Base-by-base conservation (phyloP, 2,113 vertebrate species). In the Pithys albifrons region DNA sequence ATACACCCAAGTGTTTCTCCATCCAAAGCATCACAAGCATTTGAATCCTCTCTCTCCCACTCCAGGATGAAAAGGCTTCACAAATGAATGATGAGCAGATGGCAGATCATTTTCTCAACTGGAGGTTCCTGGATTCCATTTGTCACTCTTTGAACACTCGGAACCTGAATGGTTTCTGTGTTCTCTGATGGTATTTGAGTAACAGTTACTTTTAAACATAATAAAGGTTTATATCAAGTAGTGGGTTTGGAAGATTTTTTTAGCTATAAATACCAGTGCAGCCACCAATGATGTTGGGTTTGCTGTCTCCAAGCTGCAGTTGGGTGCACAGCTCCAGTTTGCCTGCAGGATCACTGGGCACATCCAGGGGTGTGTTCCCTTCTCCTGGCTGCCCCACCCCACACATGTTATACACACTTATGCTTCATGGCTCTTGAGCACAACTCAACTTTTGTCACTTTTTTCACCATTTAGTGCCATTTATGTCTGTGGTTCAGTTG, bases 91-190 rank as follows among this genome's bases (percentile, higher is more conserved):
- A 62, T 1, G 31, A 96, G 96, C 87, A 95, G 93, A 88, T 91
- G 87, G 81, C 67, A 55, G 93, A 91, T 84, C 81, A 78, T 89
- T 84, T 93, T 95, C 85, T 58, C 45, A 52, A 10, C 33, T 94
- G 76, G 92, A 96, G 75, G 73, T 72, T 49, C 77, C 91, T 90
- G 85, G 75, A 84, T 90, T 91, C 25, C 17, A 77, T 96, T 91
- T 95, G 82, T 86, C 57, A 78, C 52, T 91, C 82, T 25, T 0
- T 43, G 72, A 94, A 70, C 39, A 2, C 43, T 43, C 15, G 41
- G 41, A 88, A 71, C 22, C 55, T 41, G 23, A 3, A 33, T 27
- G 24, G 24, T 71, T 76, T 79, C 39, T 35, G 9, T 69, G 15
- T 69, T 73, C 73, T 62, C 64, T 43, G 74, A n/a, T 43, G 69